A percentile compares a stretch with the other conserved stretches of the same genome.
Conservation (phyloP, 1,140 invertebrate species). For the Rhynchophorus ferrugineus region DNA sequence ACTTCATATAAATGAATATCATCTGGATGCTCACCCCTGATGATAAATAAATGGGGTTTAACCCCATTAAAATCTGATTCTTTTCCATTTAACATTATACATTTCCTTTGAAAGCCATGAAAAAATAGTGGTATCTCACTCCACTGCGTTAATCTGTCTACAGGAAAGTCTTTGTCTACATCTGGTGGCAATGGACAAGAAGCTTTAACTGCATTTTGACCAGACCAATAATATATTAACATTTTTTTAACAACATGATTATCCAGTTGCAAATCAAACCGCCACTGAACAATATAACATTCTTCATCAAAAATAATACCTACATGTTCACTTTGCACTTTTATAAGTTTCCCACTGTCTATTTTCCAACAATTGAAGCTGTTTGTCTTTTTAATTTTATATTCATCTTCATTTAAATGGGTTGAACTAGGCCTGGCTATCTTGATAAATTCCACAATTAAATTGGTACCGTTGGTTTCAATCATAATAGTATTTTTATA, state of each 20-base stretch:
- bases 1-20: conserved; percentile 30
- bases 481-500: too few species aligned
- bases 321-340: conserved; percentile 1
- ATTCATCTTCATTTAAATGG: conserved; percentile 1
- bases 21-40: conserved; percentile 23
- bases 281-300: conserved; percentile 24
- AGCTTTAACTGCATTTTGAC: conserved; percentile 22
- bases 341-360: conserved; percentile 9
- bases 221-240: conserved; percentile 26
- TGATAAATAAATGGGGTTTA: conserved; percentile 19
- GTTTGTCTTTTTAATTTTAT: conserved; percentile 16
- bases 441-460: conserved; percentile 11
- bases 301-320: conserved; percentile 20
- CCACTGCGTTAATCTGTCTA: conserved; percentile 27
- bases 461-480: too few species aligned
- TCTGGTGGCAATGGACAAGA: conserved; percentile 23
- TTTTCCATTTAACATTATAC: conserved; percentile 20
- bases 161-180: conserved; percentile 21
- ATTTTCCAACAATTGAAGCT: conserved; percentile 23
- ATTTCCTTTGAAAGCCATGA: conserved; percentile 15
- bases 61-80: conserved; percentile 15
- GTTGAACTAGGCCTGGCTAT: conserved; percentile 5
- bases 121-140: conserved; percentile 28
- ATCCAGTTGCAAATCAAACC: conserved; percentile 19
- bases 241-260: conserved; percentile 9